Percentiles rank a stretch among this genome's conserved stretches.
Conservation (phyloP, 2,797 vertebrate genomes). For the Pipistrellus pygmaeus region DNA sequence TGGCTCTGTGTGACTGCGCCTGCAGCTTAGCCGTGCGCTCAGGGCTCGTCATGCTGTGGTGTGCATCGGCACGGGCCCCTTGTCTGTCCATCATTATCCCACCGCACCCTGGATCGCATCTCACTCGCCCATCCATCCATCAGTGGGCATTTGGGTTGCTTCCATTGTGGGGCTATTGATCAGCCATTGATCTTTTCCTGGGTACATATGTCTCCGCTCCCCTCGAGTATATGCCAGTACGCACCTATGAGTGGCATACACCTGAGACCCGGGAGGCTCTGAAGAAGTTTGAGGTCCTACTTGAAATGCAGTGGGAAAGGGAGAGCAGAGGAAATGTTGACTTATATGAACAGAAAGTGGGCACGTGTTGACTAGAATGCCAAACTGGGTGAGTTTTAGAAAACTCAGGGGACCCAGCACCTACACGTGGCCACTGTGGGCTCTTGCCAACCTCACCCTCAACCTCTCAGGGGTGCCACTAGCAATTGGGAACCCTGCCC, state of each 20-base stretch:
- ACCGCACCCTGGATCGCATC: background rate
- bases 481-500: background rate
- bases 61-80: no score
- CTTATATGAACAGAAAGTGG: background rate
- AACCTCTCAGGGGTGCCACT: fast-evolving
- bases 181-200: no score
- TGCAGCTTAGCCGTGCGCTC: no score
- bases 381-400: background rate
- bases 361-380: no score
- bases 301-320: background rate
- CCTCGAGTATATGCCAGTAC: fast-evolving
- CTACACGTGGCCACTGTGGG: fast-evolving
- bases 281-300: background rate
- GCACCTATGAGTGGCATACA: fast-evolving
- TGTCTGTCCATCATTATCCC: no score
- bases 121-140: fast-evolving
- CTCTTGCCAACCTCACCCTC: no score
- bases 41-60: fast-evolving
- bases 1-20: background rate
- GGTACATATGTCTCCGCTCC: fast-evolving
- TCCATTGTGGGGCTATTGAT: background rate
- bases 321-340: background rate
- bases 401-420: background rate
- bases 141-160: no score
- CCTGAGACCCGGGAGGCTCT: background rate